Evolutionary conservation across 1,140 invertebrate genomes (phyloP), one percentile per base, ranked within the genome.

Genomic region (Penaeus indicus): DNA sequence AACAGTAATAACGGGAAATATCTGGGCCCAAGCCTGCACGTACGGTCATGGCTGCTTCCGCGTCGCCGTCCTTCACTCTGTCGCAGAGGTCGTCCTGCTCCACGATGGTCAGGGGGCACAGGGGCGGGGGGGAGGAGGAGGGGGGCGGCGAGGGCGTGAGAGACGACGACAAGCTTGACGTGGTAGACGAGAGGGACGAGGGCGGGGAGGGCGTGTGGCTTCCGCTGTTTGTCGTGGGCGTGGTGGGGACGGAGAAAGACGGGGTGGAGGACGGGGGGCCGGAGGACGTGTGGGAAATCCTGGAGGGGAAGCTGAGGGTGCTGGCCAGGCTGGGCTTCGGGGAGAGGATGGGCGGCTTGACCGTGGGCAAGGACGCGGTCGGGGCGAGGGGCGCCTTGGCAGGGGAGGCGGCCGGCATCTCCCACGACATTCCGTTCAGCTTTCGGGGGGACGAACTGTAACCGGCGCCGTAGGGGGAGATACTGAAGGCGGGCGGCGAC

Each of bases 401-500:
- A 67, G 83, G 72, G 16, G 63, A n/a, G 63, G 63, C 60, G 13
- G 69, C 67, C 19, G 63, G 19, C 21, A 42, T 47, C 38, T 87
- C 63, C 85, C 85, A 87, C 47, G 85, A 60, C 22, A 60, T 13
- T 79, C 85, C 63, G 27, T 27, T 81, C 38, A 32, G 42, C n/a
- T 69, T 78, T 62, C 69, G 80, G 25, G 79, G 21, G 22, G 75
- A 38, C 3, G 62, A 62, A 61, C 19, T 62, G 27, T 32, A 64
- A 27, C 75, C 54, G 78, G 27, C 61, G 32, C 85, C 79, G 61
- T 87, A 87, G 2, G 78, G 21, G 0, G 85, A 69, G 25, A 87
- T 87, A 38, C 62, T 87, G 64, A 87, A 87, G n/a, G 85, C 85
- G 38, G 85, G 85, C 18, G 85, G 85, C 19, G 85, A 86, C 18